phyloP scores from a whole-genome alignment of 2,888 invertebrate species.

The Sthenelais limicola region DNA sequence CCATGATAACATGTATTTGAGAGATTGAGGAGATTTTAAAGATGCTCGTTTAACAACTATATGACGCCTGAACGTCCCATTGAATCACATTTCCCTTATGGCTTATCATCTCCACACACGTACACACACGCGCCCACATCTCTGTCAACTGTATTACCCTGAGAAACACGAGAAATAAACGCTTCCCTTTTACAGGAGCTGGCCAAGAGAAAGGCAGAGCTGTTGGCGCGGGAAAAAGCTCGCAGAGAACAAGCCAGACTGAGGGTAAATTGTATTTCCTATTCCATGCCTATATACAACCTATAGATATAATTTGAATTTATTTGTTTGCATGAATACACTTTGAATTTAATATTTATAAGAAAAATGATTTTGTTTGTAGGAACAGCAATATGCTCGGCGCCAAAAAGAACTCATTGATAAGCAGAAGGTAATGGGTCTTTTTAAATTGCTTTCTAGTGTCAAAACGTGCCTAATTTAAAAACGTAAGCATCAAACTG shows the following conservation, averaged over 20 bases:
- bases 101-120: too few relatives aligned
- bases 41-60: too few relatives aligned
- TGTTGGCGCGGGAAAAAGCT: constrained; percentile 48
- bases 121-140: too few relatives aligned
- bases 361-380: constrained; percentile 38
- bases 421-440: constrained; percentile 50
- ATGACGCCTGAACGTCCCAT: too few relatives aligned
- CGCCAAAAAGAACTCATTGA: constrained; percentile 50
- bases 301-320: not conserved
- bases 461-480: too few relatives aligned
- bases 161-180: too few relatives aligned
- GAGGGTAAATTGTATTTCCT: constrained; percentile 17
- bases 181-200: constrained; percentile 41
- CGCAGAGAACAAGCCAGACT: constrained; percentile 44
- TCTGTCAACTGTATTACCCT: too few relatives aligned
- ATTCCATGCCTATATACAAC: not conserved
- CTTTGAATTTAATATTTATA: constrained; percentile 1
- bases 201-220: constrained; percentile 43
- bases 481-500: too few relatives aligned
- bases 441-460: too few relatives aligned
- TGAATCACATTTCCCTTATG: too few relatives aligned
- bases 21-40: too few relatives aligned
- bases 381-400: constrained; percentile 46
- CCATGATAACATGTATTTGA: too few relatives aligned
- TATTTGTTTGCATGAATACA: not conserved